These are phyloP conservation scores for Masticophis lateralis DNA, from an alignment of 2,797 vertebrate species.

Conservation along the genomic window DNA sequence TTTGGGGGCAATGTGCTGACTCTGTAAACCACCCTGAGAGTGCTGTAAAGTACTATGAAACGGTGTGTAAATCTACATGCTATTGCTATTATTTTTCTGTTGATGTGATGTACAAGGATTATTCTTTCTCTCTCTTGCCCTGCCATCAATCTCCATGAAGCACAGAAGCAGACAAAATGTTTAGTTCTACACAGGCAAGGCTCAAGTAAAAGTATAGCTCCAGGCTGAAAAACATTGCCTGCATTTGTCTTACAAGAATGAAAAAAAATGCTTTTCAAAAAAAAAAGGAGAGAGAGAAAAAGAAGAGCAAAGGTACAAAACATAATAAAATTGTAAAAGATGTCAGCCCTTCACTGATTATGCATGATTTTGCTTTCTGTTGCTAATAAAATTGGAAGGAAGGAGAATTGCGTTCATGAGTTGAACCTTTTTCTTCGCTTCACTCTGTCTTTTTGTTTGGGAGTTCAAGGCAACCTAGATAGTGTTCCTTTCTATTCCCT, in stretches of 20 bases:
- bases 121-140: neutral
- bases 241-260: neutral
- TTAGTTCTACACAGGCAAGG: neutral
- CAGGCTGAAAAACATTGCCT: neutral
- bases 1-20: neutral
- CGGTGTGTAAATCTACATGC: neutral
- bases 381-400: neutral
- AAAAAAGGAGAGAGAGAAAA: too few species aligned
- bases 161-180: neutral
- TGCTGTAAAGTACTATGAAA: neutral
- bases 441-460: too few species aligned
- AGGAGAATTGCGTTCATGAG: neutral
- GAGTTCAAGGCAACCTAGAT: too few species aligned
- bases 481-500: too few species aligned
- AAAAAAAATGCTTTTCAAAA: neutral
- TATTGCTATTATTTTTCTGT: neutral
- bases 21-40: too few species aligned
- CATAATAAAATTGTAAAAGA: neutral
- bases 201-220: neutral
- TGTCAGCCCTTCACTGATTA: neutral
- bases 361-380: neutral
- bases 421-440: too few species aligned
- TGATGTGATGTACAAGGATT: neutral
- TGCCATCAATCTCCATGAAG: neutral
- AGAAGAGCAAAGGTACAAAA: neutral